Conservation (phyloP, 2,797 vertebrate species). For the Neopelma chrysocephalum region DNA sequence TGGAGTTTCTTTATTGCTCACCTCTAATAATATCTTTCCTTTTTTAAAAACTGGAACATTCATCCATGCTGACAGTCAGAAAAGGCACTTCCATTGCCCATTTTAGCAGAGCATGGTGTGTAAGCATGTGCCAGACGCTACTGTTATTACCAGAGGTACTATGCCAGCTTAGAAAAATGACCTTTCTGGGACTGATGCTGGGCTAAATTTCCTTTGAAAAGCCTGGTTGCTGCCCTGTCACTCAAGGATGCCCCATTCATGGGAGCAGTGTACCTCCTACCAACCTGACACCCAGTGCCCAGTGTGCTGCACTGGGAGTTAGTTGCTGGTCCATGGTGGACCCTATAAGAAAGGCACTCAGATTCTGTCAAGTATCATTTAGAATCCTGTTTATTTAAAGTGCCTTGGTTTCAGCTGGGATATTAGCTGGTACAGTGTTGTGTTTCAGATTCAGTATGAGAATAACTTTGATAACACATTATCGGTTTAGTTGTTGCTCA, state of each 20-base stretch:
- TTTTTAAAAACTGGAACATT: neutral
- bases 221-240: neutral
- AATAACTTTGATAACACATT: neutral
- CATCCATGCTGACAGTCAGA: neutral
- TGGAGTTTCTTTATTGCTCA: neutral
- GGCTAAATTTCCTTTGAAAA: neutral
- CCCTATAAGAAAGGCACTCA: neutral
- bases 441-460: neutral
- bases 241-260: accelerated
- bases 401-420: neutral
- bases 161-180: neutral
- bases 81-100: neutral
- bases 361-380: neutral
- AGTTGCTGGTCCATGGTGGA: accelerated
- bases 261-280: neutral
- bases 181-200: neutral
- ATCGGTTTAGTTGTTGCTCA: neutral
- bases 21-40: neutral
- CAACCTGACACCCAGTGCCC: neutral
- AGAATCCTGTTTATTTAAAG: neutral
- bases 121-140: neutral
- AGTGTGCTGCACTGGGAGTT: neutral
- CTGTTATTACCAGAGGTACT: neutral
- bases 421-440: neutral
- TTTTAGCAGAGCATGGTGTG: neutral